These are phyloP conservation scores for Theonella swinhoei DNA, from an alignment of 37 sponge, comb jelly and placozoan species.

Conservation along the genomic window DNA sequence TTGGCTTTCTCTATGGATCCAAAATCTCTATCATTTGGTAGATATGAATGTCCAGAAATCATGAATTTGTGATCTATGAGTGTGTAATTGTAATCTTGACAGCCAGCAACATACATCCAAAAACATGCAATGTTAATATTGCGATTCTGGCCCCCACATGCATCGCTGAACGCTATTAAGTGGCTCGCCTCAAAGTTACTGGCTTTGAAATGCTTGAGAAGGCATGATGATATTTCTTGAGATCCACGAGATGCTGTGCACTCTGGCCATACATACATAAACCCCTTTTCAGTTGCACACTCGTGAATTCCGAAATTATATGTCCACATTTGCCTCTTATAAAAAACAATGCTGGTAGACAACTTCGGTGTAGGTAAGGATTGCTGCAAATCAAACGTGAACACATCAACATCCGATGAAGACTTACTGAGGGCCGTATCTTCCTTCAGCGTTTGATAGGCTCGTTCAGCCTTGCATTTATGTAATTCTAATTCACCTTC, in stretches of 20 bases:
- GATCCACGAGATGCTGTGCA: constrained; percentile 32
- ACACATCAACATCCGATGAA: constrained; percentile 8
- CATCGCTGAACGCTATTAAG: constrained; percentile 12
- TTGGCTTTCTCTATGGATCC: constrained; percentile 35
- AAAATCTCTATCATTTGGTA: constrained; percentile 50
- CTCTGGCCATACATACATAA: constrained; percentile 32
- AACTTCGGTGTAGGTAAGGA: constrained; percentile 6
- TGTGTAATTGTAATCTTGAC: too few species aligned
- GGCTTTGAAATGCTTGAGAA: background rate
- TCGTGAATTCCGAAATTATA: constrained; percentile 40
- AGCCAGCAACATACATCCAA: too few species aligned
- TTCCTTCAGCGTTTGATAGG: background rate
- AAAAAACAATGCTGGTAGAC: constrained; percentile 21
- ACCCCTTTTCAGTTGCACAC: constrained; percentile 13
- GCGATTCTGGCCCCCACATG: constrained; percentile 38
- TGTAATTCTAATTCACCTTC: background rate
- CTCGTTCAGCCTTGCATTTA: constrained; percentile 2
- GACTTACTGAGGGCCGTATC: background rate
- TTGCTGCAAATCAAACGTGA: constrained; percentile 27
- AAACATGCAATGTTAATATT: constrained; percentile 21
- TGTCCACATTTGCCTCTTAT: constrained; percentile 41
- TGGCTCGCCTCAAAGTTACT: background rate
- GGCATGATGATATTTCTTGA: background rate
- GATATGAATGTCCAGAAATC: constrained; percentile 38
- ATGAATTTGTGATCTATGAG: constrained; percentile 50